These are phyloP conservation scores for Nothoprocta pentlandii DNA, from an alignment of 2,113 vertebrate genomes.

Conservation along the genomic window DNA sequence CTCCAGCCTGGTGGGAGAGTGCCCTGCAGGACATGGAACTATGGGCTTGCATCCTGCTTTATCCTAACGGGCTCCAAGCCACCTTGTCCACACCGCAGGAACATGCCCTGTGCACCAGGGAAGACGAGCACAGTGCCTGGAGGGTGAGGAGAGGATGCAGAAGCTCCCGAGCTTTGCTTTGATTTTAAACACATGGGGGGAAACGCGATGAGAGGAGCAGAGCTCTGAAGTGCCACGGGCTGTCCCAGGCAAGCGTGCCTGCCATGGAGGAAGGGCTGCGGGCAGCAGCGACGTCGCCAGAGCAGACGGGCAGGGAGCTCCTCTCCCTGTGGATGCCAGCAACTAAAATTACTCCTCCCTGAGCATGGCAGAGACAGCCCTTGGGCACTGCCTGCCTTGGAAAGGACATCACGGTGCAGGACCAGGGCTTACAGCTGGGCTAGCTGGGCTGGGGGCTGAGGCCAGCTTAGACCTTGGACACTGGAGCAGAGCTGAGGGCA, in stretches of 20 bases:
- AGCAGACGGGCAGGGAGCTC: not conserved
- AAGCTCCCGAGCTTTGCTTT: not conserved
- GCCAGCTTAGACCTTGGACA: not conserved
- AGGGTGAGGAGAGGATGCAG: not conserved
- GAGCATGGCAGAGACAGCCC: not conserved
- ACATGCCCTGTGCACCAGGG: not conserved
- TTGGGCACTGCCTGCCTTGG: rapidly evolving
- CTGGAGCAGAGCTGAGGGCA: not conserved
- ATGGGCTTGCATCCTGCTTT: not conserved
- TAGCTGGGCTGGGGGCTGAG: not conserved
- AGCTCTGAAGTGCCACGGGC: too few relatives aligned
- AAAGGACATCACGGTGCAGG: not conserved
- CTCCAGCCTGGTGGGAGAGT: not conserved
- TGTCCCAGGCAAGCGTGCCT: too few relatives aligned
- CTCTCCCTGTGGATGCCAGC: not conserved
- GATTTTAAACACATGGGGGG: not conserved
- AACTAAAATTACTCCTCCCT: not conserved
- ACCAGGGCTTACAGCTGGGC: not conserved
- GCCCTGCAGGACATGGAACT: not conserved
- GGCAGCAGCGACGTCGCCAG: not conserved
- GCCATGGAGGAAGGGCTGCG: not conserved
- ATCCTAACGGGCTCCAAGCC: not conserved
- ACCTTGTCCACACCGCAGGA: not conserved
- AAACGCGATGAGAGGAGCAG: not conserved
- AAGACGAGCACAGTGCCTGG: rapidly evolving